phyloP scores from a whole-genome alignment of 1,140 invertebrate genomes.

The Coptotermes formosanus region DNA sequence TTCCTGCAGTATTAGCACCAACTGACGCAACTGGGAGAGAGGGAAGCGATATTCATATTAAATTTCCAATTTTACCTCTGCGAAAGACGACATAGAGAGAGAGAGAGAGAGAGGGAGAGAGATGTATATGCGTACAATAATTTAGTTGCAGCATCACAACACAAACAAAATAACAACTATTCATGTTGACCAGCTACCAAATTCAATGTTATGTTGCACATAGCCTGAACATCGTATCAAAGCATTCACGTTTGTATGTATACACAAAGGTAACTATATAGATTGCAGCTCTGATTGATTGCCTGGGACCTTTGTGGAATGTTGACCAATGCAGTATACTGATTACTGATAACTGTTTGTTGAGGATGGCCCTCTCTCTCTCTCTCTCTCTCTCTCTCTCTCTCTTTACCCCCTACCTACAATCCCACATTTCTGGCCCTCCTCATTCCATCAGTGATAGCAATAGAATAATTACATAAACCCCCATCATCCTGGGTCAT shows the following conservation, averaged over 20 bases:
- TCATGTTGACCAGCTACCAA: conserved; percentile 15
- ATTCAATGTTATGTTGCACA: conserved; percentile 19
- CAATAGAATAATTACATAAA: conserved; percentile 20
- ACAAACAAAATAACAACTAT: conserved; percentile 17
- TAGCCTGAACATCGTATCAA: conserved; percentile 22
- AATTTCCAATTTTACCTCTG: not conserved
- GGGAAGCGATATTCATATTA: not conserved
- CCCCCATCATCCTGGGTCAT: not conserved
- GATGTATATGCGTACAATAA: not conserved
- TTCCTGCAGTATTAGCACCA: not conserved
- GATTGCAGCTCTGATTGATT: conserved; percentile 27
- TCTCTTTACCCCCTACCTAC: not conserved
- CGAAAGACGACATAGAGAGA: not conserved
- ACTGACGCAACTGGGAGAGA: not conserved
- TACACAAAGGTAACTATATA: conserved; percentile 30
- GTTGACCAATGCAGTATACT: conserved; percentile 31
- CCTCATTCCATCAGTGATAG: conserved; percentile 5
- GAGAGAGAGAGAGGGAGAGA: not conserved
- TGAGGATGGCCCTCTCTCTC: not conserved
- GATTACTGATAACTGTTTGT: conserved; percentile 31
- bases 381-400: not conserved
- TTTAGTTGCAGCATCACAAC: not conserved
- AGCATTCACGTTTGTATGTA: conserved; percentile 29
- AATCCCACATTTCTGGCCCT: not conserved
- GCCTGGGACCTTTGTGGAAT: conserved; percentile 27